phyloP scores from a whole-genome alignment of 1,140 invertebrate genomes.

The Sycophila sp. region DNA sequence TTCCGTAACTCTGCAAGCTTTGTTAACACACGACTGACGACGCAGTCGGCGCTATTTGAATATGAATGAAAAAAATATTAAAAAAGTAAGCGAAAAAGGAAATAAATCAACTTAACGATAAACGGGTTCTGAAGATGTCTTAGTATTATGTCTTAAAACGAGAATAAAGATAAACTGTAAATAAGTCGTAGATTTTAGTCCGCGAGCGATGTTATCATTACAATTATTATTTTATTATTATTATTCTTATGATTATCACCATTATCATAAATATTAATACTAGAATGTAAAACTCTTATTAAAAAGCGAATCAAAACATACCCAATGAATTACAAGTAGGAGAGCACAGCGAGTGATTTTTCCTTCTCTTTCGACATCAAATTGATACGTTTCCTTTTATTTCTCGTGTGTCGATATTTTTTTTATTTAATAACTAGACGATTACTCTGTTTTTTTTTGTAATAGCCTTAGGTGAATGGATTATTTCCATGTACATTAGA shows the following conservation, averaged over 20 bases:
- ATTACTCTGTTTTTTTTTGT: background rate
- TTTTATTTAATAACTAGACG: background rate
- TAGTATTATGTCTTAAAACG: slow-evolving; percentile 35
- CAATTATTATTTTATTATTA: slow-evolving; percentile 31
- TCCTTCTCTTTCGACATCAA: slow-evolving; percentile 19
- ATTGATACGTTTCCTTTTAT: too few relatives aligned
- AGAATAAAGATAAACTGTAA: slow-evolving; percentile 33
- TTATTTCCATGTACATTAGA: slow-evolving; percentile 6
- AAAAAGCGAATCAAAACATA: slow-evolving; percentile 35
- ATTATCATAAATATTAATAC: slow-evolving; percentile 11
- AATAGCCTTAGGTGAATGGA: background rate
- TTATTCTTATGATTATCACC: slow-evolving; percentile 22
- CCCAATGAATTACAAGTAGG: slow-evolving; percentile 1
- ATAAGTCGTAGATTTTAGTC: slow-evolving; percentile 41
- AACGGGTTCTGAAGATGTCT: slow-evolving; percentile 39
- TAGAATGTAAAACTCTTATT: slow-evolving; percentile 27
- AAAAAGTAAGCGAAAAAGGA: too few relatives aligned
- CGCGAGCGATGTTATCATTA: slow-evolving; percentile 36
- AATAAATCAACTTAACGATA: slow-evolving; percentile 34
- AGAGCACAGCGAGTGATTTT: slow-evolving; percentile 19
- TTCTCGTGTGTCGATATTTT: background rate
- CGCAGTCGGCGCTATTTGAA: slow-evolving; percentile 12
- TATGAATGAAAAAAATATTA: slow-evolving; percentile 20
- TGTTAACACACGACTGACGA: slow-evolving; percentile 9
- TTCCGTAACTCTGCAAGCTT: slow-evolving; percentile 24